These are phyloP conservation scores for Maniola jurtina DNA, from an alignment of 1,140 invertebrate species.

Conservation along the genomic window DNA sequence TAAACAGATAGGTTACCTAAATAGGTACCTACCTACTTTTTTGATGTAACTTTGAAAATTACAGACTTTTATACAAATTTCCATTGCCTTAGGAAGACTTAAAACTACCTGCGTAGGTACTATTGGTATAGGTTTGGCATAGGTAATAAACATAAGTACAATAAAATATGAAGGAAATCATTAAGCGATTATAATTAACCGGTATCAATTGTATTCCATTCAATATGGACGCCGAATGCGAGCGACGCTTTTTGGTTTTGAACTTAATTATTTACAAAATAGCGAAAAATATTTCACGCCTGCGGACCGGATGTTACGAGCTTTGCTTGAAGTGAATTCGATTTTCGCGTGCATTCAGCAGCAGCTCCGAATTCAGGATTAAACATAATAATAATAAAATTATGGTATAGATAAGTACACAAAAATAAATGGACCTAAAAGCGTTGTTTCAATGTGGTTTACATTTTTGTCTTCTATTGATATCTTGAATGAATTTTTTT, in stretches of 20 bases:
- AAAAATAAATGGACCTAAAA: no score
- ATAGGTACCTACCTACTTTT: no score
- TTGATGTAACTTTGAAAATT: no score
- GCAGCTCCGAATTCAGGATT: no score
- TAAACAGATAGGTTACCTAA: no score
- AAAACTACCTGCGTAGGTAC: neutral
- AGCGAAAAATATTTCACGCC: conserved; percentile 43
- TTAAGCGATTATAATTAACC: conserved; percentile 25
- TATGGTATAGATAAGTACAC: no score
- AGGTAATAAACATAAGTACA: neutral
- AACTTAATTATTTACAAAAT: conserved; percentile 63
- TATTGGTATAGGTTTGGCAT: neutral
- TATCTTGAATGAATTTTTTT: no score
- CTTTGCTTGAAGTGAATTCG: conserved; percentile 21
- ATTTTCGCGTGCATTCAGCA: conserved; percentile 17
- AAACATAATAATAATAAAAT: no score
- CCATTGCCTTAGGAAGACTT: no score
- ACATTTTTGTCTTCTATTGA: no score
- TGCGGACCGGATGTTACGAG: neutral
- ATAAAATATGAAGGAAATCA: neutral
- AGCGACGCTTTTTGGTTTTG: conserved; percentile 62
- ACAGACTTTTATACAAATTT: no score
- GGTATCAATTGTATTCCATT: conserved; percentile 38
- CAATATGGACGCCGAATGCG: conserved; percentile 44
- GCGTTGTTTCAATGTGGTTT: no score